A percentile compares a stretch with the other conserved stretches of the same genome.
Evolutionary conservation across 2,113 vertebrate genomes (phyloP).

Genomic region (Neogale vison): DNA sequence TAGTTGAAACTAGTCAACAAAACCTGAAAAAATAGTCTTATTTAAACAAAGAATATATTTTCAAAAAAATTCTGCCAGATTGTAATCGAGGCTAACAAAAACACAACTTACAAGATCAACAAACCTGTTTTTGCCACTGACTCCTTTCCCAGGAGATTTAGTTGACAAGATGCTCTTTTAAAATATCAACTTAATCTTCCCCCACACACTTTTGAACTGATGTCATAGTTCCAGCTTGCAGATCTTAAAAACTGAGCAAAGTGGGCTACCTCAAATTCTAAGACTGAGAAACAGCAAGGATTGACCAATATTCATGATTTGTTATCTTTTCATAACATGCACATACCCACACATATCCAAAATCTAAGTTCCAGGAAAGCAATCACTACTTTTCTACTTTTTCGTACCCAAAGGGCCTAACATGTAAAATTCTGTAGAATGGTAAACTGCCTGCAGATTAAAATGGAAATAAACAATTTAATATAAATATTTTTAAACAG

Average conservation of each 20-base stretch:
- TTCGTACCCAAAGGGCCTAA: neutral
- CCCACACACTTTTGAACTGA: conserved; percentile 19
- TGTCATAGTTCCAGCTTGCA: conserved; percentile 1
- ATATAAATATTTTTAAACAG: neutral
- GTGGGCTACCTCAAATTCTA: neutral
- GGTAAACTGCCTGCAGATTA: neutral
- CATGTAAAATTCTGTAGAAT: neutral
- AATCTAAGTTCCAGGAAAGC: neutral
- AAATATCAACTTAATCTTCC: conserved; percentile 36
- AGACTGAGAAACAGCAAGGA: neutral
- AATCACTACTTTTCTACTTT: neutral
- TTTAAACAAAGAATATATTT: conserved; percentile 49
- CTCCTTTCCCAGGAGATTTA: conserved; percentile 14
- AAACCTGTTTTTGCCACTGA: conserved; percentile 20
- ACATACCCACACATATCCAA: neutral
- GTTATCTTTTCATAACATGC: neutral
- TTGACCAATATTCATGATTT: neutral
- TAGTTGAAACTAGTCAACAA: conserved; percentile 31
- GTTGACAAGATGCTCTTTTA: conserved; percentile 48
- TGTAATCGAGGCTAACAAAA: conserved; percentile 49
- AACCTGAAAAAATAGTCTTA: conserved; percentile 33
- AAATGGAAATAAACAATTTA: neutral
- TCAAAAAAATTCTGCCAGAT: neutral
- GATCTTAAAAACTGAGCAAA: conserved; percentile 15
- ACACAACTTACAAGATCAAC: conserved; percentile 2